Conservation (phyloP, 2,113 vertebrate genomes). For the Tachysurus fulvidraco region DNA sequence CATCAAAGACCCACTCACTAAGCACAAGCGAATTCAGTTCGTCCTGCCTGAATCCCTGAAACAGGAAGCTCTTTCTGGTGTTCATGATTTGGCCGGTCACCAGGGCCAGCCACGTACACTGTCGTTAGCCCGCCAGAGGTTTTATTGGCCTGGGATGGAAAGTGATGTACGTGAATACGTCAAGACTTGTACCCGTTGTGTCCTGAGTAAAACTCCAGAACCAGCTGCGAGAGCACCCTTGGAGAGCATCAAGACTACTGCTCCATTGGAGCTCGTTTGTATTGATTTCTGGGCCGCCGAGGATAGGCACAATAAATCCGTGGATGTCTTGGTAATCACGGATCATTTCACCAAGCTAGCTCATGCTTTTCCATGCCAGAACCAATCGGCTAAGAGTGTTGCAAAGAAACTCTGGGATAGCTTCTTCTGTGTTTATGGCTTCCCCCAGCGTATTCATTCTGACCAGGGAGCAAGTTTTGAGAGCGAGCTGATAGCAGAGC, state of each 20-base stretch:
- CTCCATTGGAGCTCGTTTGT: neutral
- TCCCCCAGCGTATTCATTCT: neutral
- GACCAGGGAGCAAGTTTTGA: constrained; percentile 10
- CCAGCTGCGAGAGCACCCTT: too few relatives aligned
- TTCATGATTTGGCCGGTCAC: constrained; percentile 19
- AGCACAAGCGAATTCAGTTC: neutral
- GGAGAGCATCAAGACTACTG: neutral
- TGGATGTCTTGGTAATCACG: neutral
- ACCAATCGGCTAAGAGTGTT: neutral
- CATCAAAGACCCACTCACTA: neutral
- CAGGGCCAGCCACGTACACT: constrained; percentile 15
- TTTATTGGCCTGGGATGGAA: constrained; percentile 17
- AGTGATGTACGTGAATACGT: neutral
- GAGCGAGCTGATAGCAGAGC: neutral
- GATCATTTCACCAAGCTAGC: neutral
- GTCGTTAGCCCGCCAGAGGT: constrained; percentile 7
- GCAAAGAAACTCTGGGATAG: neutral
- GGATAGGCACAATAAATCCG: neutral
- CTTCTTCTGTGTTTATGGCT: constrained; percentile 21
- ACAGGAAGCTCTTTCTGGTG: neutral
- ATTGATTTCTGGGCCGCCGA: neutral
- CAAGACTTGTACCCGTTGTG: neutral
- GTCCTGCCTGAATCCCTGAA: constrained; percentile 2
- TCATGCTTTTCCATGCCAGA: neutral
- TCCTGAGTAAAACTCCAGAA: neutral